These are phyloP conservation scores for Valencia hispanica DNA, from an alignment of 2,797 vertebrate species.

Conservation along the genomic window DNA sequence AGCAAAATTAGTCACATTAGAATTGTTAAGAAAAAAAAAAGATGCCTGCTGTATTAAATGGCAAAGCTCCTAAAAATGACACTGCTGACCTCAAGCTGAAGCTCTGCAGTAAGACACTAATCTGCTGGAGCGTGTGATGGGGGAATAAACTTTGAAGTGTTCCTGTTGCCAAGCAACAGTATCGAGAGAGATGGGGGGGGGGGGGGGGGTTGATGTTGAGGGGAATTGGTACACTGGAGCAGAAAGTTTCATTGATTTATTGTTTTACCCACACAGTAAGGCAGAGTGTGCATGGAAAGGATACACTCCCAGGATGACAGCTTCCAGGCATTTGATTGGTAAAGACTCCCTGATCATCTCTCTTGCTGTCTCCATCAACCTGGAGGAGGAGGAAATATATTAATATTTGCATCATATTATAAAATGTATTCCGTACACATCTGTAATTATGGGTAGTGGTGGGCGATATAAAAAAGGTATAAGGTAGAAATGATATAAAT, in stretches of 20 bases:
- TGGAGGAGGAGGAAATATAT: slow-evolving; percentile 60
- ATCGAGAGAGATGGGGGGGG: slow-evolving; percentile 26
- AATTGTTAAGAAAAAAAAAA: background rate
- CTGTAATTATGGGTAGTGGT: no score
- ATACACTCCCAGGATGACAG: slow-evolving; percentile 99
- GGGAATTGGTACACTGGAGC: slow-evolving; percentile 39
- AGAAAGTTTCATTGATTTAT: slow-evolving; percentile 56
- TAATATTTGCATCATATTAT: no score
- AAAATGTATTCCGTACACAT: no score
- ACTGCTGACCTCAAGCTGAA: slow-evolving; percentile 28
- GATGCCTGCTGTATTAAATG: background rate
- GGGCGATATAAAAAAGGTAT: no score
- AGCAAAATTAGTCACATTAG: background rate
- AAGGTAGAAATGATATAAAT: no score
- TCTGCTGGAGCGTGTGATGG: background rate
- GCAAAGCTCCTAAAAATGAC: slow-evolving; percentile 1
- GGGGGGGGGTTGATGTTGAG: slow-evolving; percentile 20
- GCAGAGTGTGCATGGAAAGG: slow-evolving; percentile 79
- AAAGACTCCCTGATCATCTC: slow-evolving; percentile 98
- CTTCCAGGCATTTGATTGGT: slow-evolving; percentile 99
- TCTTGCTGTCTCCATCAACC: slow-evolving; percentile 96
- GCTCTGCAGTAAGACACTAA: slow-evolving; percentile 31
- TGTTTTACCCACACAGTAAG: slow-evolving; percentile 17
- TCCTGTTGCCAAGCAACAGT: slow-evolving; percentile 73
- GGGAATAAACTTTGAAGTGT: slow-evolving; percentile 51